Conservation (phyloP, 2,797 vertebrate genomes). For the Linurgus olivaceus region DNA sequence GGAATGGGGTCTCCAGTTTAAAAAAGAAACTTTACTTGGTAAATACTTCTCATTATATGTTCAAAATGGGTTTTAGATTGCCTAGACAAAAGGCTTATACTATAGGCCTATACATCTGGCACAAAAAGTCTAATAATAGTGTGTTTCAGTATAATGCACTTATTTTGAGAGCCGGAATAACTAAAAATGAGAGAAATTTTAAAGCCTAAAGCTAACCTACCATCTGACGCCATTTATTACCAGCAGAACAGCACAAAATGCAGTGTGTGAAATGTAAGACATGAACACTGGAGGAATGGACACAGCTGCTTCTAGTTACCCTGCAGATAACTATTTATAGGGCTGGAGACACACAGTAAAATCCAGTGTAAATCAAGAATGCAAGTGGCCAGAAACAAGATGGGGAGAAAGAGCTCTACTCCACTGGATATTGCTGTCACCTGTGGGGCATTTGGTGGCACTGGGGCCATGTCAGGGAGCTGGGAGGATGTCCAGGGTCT, state of each 20-base stretch:
- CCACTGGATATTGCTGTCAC: not conserved
- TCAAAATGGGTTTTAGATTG: constrained; percentile 36
- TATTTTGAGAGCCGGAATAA: constrained; percentile 21
- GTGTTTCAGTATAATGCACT: not conserved
- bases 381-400: not conserved
- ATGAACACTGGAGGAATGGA: not conserved
- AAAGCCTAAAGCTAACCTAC: constrained; percentile 19
- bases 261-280: not conserved
- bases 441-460: not conserved
- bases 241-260: not conserved
- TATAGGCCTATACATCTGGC: constrained; percentile 6
- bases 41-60: constrained; percentile 37
- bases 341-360: not conserved
- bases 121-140: constrained; percentile 8
- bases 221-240: not conserved
- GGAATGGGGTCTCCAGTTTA: not conserved
- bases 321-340: not conserved
- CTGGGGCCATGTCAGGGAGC: not conserved
- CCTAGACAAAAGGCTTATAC: constrained; percentile 27
- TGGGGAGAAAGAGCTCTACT: accelerated
- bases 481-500: not conserved
- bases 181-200: constrained; percentile 17
- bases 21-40: constrained; percentile 39
- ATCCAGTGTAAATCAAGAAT: not conserved
- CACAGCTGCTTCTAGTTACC: not conserved